Evolutionary conservation across 2,888 invertebrate genomes (phyloP), one percentile per base, ranked within the genome.

Genomic region (Meloe dianella): DNA sequence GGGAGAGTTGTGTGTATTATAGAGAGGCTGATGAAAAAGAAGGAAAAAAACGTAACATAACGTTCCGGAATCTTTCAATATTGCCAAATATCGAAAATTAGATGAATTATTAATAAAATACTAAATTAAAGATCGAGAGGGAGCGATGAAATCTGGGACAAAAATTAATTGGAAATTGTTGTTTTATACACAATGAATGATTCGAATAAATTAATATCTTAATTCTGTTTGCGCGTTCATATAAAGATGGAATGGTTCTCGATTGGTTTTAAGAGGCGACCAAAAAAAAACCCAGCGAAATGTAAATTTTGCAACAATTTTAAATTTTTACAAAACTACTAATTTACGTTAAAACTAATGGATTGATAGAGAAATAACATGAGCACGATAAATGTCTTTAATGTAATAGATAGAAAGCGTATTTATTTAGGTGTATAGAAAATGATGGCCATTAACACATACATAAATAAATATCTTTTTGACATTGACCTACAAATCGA

Each of bases 341-440:
- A n/a, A n/a, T n/a, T n/a, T n/a, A n/a, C n/a, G n/a, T n/a, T n/a
- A n/a, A n/a, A n/a, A n/a, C n/a, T n/a, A n/a, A n/a, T n/a, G n/a
- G n/a, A 27, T 27, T 27, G 27, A 27, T 65, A 58, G 32, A 61
- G 61, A 65, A 47, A 61, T 65, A 61, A 65, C n/a, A n/a, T 60
- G 60, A 27, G 38, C 7, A 41, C 35, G 64, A 64, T 64, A 64
- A 65, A 60, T 60, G 57, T 57, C 62, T 60, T 60, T 56, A 56
- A 41, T 57, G 60, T 57, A 61, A 65, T 65, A 65, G 65, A 65
- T 65, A 65, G 65, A 65, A 61, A 65, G n/a, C 17, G n/a, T n/a
- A n/a, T n/a, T 56, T 57, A 65, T 61, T 65, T 20, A 61, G 57
- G 57, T 65, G 65, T 32, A 38, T 7, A 58, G 54, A 57, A 62